These are phyloP conservation scores for Telmatherina bonti DNA, from an alignment of 2,797 vertebrate species.

Conservation along the genomic window DNA sequence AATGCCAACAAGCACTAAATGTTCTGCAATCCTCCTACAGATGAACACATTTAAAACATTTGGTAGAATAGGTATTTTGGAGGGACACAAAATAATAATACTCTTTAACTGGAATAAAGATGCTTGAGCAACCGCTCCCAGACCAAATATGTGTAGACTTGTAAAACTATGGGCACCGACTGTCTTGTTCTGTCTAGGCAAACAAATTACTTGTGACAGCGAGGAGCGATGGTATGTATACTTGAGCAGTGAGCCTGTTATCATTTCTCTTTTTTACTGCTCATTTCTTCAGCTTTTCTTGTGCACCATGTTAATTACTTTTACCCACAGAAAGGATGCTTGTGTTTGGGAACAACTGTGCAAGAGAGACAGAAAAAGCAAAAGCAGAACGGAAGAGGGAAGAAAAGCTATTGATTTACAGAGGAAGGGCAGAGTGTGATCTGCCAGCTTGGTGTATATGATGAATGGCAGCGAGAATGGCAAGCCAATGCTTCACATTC, in stretches of 20 bases:
- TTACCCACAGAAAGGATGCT: slow-evolving; percentile 56
- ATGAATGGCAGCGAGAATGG: slow-evolving; percentile 81
- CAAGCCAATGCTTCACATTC: slow-evolving; percentile 58
- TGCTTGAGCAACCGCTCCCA: slow-evolving; percentile 27
- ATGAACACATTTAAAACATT: slow-evolving; percentile 13
- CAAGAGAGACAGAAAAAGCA: slow-evolving; percentile 29
- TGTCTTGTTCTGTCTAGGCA: slow-evolving; percentile 71
- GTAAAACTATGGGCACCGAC: slow-evolving; percentile 45
- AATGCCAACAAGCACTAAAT: slow-evolving; percentile 74
- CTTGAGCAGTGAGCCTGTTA: slow-evolving; percentile 44
- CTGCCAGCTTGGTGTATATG: slow-evolving; percentile 71
- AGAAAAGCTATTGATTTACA: slow-evolving; percentile 72
- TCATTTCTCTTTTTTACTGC: slow-evolving; percentile 37
- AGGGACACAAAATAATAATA: slow-evolving; percentile 3
- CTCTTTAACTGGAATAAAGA: slow-evolving; percentile 25
- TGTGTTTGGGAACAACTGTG: slow-evolving; percentile 60
- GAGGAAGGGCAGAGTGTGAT: slow-evolving; percentile 71
- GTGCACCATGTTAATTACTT: slow-evolving; percentile 61
- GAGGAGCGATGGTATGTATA: slow-evolving; percentile 64
- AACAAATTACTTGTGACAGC: slow-evolving; percentile 72
- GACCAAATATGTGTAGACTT: slow-evolving; percentile 58
- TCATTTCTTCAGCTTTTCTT: slow-evolving; percentile 28
- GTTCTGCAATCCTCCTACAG: slow-evolving; percentile 8
- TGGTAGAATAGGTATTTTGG: neutral
- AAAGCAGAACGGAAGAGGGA: slow-evolving; percentile 33